Base-by-base conservation (phyloP, 2,797 vertebrate genomes). In the Enteromius unitaeniatus region DNA sequence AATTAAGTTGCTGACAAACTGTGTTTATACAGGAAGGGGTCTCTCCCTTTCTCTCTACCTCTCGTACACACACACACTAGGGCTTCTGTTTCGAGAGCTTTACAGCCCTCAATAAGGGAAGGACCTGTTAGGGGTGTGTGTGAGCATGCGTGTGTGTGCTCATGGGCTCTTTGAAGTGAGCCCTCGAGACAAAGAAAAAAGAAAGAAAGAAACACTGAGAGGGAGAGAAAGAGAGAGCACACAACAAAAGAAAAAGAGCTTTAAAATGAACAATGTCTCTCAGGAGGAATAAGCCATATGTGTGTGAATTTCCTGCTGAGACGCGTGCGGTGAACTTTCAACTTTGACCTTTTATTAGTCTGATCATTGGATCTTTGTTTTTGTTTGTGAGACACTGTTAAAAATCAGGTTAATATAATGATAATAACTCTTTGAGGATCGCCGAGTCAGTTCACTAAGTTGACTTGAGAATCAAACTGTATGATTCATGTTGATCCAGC, bases 1-100 rank as follows among this genome's bases (percentile, higher is more conserved):
- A 80, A 91, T 91, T 89, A 90, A 87, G 83, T 85, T 88, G 78
- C 89, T 89, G 88, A 91, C 89, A 90, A 91, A 91, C 88, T 87
- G 84, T 91, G 84, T 93, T 89, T 90, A 84, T 85, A 79, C 75
- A 87, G 84, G 82, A 80, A 83, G 82, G 79, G 75, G 77, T 80
- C 77, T 86, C 78, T 82, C 74, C 72, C 84, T 84, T 34, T 81
- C 75, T 81, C 80, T 82, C 75, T 84, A 42, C n/a, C 26, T 86
- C 60, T 81, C 23, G 19, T n/a, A 76, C 60, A 37, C 74, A 74
- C 37, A 40, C 70, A 70, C 84, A 85, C 84, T 62, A 28, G 65
- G 64, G 34, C 68, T 85, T 81, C 79, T 86, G 85, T 88, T 86
- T 86, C 47, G 19, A 84, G 62, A 81, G 87, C 77, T 89, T 86